Evolutionary conservation across 2,113 vertebrate genomes (phyloP), one percentile per base, ranked within the genome.

Genomic region (Petroica traversi): DNA sequence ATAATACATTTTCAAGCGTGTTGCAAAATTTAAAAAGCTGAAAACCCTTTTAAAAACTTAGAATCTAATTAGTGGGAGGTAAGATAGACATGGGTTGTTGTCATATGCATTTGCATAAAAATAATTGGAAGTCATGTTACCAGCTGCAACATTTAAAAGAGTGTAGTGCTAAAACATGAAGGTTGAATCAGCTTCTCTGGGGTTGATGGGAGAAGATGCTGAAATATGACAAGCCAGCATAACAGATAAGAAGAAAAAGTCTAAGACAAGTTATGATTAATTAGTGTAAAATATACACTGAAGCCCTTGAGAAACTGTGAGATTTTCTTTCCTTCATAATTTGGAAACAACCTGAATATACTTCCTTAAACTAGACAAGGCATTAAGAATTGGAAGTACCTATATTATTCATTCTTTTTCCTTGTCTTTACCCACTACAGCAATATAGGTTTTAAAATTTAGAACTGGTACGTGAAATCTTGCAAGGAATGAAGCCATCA

Each of bases 71-170:
- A 92, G 48, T 59, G 57, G 77, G 51, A 61, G 31, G 48, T 57
- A 67, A 74, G 73, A 81, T 19, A 84, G 79, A 87, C 3, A 3
- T 63, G 45, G 11, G 23, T 49, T 95, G 41, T 84, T 96, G 55
- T 89, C 83, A 54, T 46, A 46, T 57, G 5, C 26, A 94, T 95
- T 91, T 95, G 55, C 89, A 95, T 95, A 87, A 95, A 92, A 92
- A 95, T 94, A 92, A 89, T 95, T 95, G 72, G 84, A 92, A 84
- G 40, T 22, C 29, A 18, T 18, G 24, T 92, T 91, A 74, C 57
- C 59, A 87, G 48, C 38, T 91, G 46, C 59, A 92, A 54, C 48
- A 43, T 85, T 80, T 77, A 58, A 73, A 38, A 76, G 54, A 79
- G 8, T 3, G 7, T 33, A 36, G 26, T 20, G 34, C 38, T 74